Percentiles rank a stretch among this genome's conserved stretches.
These are phyloP conservation scores for Malthinus seriepunctatus DNA, from an alignment of 2,888 invertebrate genomes.

Conservation along the genomic window DNA sequence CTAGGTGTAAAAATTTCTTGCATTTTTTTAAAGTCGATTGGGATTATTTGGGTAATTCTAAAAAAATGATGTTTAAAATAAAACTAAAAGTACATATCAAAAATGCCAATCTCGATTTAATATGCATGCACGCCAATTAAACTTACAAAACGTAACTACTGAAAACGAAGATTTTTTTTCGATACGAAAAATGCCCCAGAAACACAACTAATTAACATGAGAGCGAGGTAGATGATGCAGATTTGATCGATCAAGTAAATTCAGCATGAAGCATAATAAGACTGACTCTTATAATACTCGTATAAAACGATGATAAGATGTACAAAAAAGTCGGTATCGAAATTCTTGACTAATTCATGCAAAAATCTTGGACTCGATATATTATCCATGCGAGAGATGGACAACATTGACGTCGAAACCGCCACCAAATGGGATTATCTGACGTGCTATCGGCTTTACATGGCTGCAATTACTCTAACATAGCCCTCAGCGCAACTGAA, in stretches of 20 bases:
- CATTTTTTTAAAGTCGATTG: too few relatives aligned
- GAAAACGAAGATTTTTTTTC: conserved; percentile 25
- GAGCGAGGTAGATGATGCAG: conserved; percentile 16
- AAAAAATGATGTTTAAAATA: neutral
- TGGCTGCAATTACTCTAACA: conserved; percentile 50
- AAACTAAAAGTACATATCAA: conserved; percentile 1
- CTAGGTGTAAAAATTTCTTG: too few relatives aligned
- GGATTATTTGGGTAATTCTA: neutral
- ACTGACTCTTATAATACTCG: neutral
- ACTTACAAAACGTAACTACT: conserved; percentile 18
- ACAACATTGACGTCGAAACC: conserved; percentile 36
- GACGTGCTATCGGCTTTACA: conserved; percentile 48
- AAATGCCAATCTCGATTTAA: conserved; percentile 2
- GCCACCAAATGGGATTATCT: conserved; percentile 49
- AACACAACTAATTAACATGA: conserved; percentile 35
- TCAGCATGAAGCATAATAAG: conserved; percentile 25
- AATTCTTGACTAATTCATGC: conserved; percentile 39
- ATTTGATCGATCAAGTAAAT: conserved; percentile 30
- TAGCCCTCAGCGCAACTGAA: conserved; percentile 42
- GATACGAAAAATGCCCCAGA: conserved; percentile 31
- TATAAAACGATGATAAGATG: conserved; percentile 18
- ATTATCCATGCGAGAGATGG: conserved; percentile 37
- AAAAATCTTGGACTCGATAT: conserved; percentile 35
- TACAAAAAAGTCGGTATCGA: conserved; percentile 17
- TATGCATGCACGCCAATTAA: conserved; percentile 19